Evolutionary conservation across 2,797 vertebrate genomes (phyloP), one percentile per base, ranked within the genome.

Genomic region (Sus cebifrons): DNA sequence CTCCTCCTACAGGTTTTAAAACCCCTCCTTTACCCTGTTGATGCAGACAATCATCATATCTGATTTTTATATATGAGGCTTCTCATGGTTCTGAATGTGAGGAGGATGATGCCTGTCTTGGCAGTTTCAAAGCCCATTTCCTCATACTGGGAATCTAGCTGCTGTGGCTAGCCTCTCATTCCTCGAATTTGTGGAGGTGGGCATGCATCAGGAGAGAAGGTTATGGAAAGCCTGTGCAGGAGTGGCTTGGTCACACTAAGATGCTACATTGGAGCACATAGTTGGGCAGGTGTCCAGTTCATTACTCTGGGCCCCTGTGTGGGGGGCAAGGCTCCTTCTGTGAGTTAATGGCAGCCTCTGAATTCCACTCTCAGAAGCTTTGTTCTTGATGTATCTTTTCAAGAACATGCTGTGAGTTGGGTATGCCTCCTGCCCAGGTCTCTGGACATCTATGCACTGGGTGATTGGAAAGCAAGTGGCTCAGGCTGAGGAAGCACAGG

Each of bases 241-340:
- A 0, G 8, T 1, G 5, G 3, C 12, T 36, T 9, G 0, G 2
- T 21, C 2, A 15, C 73, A 40, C 12, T 21, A 27, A 21, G 15
- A 23, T 15, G 44, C 25, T 14, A 5, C 2, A 0, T 3, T 29
- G 1, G 36, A 52, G 16, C 3, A 0, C 20, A 0, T 8, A 6
- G 21, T 40, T 4, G 0, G 40, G 58, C 11, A 11, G 16, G 11
- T 3, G 0, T 21, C 68, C 10, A 5, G 11, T 0, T 7, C 13
- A 0, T 44, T 21, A 8, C 13, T 25, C 54, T 40, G 5, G 65
- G 67, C 9, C 54, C 7, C 29, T 13, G 36, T 0, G 1, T 27
- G 49, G 36, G 56, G 21, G 2, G 10, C 70, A 36, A 64, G 18
- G n/a, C 62, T 3, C 58, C 40, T 44, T 25, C 9, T 2, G 1